Base-by-base conservation (phyloP, 2,888 invertebrate species). In the Acanthoscelides obtectus region DNA sequence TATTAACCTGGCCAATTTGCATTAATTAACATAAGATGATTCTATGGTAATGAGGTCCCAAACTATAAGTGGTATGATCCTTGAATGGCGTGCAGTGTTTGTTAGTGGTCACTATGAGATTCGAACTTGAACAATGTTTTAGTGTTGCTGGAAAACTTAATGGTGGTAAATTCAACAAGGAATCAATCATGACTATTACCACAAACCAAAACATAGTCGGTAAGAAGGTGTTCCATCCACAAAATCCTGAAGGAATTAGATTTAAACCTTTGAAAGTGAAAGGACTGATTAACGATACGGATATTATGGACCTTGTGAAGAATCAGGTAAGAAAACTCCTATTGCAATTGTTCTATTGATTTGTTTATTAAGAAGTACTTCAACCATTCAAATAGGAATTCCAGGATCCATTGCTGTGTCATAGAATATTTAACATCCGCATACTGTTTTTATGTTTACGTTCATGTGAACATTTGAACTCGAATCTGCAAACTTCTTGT, bases 171-270 rank as follows among this genome's bases (percentile, higher is more conserved):
- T 80, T 86, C 75, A 77, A 80, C 73, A 72, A 80, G 1, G 79
- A 85, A 19, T 82, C 83, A 20, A 79, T 85, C 6, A 76, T 88
- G 76, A 72, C 84, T 27, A 85, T 83, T 73, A 83, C 82, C 8
- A 71, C 74, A 0, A 79, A 82, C 3, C 88, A 88, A 81, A 79
- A 73, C 22, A 82, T 88, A 22, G 80, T 75, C 6, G 87, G 86
- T 8, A 79, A 74, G 67, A 87, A 86, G 79, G 76, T 66, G 12
- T 84, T 86, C 76, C 63, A 63, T 4, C 20, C 75, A 0, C 64
- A 22, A 20, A 25, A 17, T 21, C 17, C 68, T n/a, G 73, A 79
- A 12, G 71, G 68, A 22, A 68, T 79, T 19, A 74, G 74, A 64
- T 82, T 85, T 69, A 79, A 82, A 72, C 76, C 75, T 22, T 72